Conservation (phyloP, 2,888 invertebrate genomes). For the Eristalis pertinax region DNA sequence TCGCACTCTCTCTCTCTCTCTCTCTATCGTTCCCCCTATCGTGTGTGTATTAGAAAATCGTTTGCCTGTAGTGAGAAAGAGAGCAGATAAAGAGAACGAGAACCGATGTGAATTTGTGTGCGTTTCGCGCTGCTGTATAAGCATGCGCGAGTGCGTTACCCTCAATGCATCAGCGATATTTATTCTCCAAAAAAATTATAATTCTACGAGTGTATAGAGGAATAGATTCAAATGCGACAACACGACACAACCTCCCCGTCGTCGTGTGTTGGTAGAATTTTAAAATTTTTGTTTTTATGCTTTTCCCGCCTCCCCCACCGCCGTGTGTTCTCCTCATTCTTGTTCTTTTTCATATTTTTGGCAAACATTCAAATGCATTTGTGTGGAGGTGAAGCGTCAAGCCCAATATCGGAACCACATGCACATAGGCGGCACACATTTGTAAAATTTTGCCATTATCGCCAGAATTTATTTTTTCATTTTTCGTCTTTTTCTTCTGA, state of each 20-base stretch:
- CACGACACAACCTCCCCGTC: slow-evolving; percentile 9
- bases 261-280: slow-evolving; percentile 18
- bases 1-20: slow-evolving; percentile 14
- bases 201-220: slow-evolving; percentile 48
- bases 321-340: background rate
- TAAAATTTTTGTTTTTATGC: background rate
- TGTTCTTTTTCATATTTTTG: slow-evolving; percentile 51
- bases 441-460: slow-evolving; percentile 65
- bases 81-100: background rate
- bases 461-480: slow-evolving; percentile 13
- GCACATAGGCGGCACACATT: slow-evolving; percentile 55
- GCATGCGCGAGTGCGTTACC: slow-evolving; percentile 73
- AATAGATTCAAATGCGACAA: slow-evolving; percentile 60
- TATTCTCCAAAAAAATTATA: slow-evolving; percentile 47
- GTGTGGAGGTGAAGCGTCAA: slow-evolving; percentile 58
- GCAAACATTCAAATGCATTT: slow-evolving; percentile 60
- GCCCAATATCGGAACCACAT: slow-evolving; percentile 37
- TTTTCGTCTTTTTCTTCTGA: slow-evolving; percentile 64
- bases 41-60: slow-evolving; percentile 76
- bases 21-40: slow-evolving; percentile 53
- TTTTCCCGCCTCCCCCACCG: no score
- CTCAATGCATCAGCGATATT: slow-evolving; percentile 68
- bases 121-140: slow-evolving; percentile 31
- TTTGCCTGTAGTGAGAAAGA: slow-evolving; percentile 58
- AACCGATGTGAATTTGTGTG: slow-evolving; percentile 8